Evolutionary conservation across 2,888 invertebrate genomes (phyloP).

Genomic region (Oxycera nigricornis): DNA sequence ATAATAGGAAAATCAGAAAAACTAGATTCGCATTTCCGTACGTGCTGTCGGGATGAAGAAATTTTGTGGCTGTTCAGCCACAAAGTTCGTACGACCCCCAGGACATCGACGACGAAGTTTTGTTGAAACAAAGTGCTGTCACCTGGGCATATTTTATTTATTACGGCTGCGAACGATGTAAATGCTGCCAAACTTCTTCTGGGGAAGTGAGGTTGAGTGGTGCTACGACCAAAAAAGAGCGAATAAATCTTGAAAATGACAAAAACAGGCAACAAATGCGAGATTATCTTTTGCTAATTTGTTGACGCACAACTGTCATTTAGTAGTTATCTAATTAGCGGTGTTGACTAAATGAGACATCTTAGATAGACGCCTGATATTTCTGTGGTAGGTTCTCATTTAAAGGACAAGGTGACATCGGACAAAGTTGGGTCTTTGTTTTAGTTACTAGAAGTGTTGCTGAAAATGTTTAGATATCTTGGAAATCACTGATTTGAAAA

Average conservation of each 20-base stretch:
- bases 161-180: slow-evolving; percentile 37
- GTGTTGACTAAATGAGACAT: slow-evolving; percentile 15
- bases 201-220: no score
- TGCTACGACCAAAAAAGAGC: slow-evolving; percentile 1
- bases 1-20: slow-evolving; percentile 21
- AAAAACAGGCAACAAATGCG: not conserved
- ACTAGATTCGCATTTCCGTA: slow-evolving; percentile 10
- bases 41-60: slow-evolving; percentile 6
- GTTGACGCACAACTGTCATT: slow-evolving; percentile 40
- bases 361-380: no score
- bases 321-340: slow-evolving; percentile 41
- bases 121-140: slow-evolving; percentile 40
- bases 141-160: slow-evolving; percentile 46
- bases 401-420: no score
- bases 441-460: no score
- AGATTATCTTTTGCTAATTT: slow-evolving; percentile 40
- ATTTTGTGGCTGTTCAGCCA: slow-evolving; percentile 18
- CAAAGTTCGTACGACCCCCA: not conserved
- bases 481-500: no score
- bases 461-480: no score
- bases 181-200: slow-evolving; percentile 11
- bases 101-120: slow-evolving; percentile 28
- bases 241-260: not conserved
- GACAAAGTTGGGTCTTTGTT: no score
- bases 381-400: no score